These are phyloP conservation scores for Myotis brandtii DNA, from an alignment of 2,113 vertebrate genomes.

Conservation along the genomic window DNA sequence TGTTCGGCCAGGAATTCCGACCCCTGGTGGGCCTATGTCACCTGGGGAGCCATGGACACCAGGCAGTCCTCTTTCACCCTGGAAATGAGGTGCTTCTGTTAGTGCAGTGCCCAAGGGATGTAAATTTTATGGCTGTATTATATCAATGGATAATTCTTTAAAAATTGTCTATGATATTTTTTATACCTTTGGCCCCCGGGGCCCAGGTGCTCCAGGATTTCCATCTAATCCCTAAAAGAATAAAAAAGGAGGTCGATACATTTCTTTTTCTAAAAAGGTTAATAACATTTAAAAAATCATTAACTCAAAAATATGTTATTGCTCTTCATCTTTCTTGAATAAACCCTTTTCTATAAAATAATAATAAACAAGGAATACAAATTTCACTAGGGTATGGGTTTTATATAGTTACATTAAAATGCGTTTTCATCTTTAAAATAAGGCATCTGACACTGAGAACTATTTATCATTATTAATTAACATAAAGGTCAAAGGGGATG, in stretches of 20 bases:
- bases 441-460: background rate
- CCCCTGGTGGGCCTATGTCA: slow-evolving; percentile 92
- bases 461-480: background rate
- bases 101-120: background rate
- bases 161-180: background rate
- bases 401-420: slow-evolving; percentile 23
- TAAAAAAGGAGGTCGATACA: background rate
- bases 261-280: background rate
- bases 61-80: slow-evolving; percentile 97
- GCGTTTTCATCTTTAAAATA: slow-evolving; percentile 13
- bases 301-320: background rate
- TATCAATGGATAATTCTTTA: background rate
- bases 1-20: slow-evolving; percentile 88
- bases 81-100: slow-evolving; percentile 60
- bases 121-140: background rate
- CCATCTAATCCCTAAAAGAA: slow-evolving; percentile 88
- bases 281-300: background rate
- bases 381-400: background rate
- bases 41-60: slow-evolving; percentile 94
- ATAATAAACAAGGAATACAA: background rate
- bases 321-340: background rate
- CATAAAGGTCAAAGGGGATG: background rate
- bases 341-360: slow-evolving; percentile 14
- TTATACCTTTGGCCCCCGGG: slow-evolving; percentile 96
- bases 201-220: slow-evolving; percentile 88